phyloP scores from a whole-genome alignment of 2,888 invertebrate species.

The Eupelmus urozonus region DNA sequence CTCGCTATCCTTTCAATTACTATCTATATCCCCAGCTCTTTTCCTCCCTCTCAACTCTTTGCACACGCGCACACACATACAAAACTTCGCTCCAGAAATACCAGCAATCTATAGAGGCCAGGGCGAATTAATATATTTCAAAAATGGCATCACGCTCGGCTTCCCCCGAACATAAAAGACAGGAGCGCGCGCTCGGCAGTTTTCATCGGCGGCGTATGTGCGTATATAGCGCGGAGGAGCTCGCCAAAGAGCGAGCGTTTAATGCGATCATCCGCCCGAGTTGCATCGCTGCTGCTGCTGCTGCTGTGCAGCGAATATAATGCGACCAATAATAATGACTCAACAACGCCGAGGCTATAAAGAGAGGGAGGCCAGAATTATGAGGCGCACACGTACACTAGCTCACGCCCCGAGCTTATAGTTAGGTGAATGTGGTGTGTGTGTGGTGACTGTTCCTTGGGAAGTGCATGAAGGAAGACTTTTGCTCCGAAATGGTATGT shows the following conservation, averaged over 20 bases:
- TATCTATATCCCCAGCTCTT: no score
- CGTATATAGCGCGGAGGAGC: no score
- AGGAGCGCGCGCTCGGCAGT: background rate
- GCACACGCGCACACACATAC: background rate
- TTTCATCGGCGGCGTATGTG: conserved; percentile 12
- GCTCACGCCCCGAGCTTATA: no score
- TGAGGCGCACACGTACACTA: background rate
- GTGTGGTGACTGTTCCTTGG: no score
- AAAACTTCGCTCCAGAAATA: background rate
- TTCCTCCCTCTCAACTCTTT: background rate
- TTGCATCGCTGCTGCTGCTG: conserved; percentile 11
- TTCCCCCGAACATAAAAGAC: background rate
- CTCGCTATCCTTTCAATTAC: no score
- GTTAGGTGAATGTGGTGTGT: no score
- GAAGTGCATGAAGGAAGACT: no score
- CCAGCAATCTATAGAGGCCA: background rate
- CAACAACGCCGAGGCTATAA: background rate
- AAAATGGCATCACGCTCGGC: background rate
- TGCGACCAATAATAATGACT: conserved; percentile 37
- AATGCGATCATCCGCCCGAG: conserved; percentile 46
- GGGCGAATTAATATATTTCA: background rate
- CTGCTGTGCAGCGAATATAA: conserved; percentile 8
- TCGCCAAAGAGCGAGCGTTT: conserved; percentile 5
- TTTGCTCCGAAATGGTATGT: no score
- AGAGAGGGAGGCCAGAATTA: conserved; percentile 1